These are phyloP conservation scores for Zelostemma sp. DNA, from an alignment of 1,140 invertebrate species.

Conservation along the genomic window DNA sequence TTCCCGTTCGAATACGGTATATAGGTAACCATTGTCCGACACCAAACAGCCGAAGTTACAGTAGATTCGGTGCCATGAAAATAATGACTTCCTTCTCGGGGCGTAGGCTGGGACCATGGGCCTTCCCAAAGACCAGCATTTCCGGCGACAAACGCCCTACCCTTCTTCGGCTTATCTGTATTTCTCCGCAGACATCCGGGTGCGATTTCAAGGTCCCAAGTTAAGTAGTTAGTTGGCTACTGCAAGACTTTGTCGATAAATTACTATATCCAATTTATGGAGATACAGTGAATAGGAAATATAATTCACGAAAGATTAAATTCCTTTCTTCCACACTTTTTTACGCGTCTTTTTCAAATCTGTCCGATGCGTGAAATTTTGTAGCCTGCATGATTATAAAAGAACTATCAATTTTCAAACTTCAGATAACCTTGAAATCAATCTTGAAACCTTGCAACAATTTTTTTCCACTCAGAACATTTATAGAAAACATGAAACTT, in stretches of 20 bases:
- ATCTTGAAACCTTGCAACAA: too few species aligned
- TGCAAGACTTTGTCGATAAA: background rate
- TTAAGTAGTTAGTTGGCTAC: background rate
- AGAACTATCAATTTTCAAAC: too few species aligned
- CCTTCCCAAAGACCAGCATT: conserved; percentile 19
- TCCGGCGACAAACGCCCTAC: conserved; percentile 30
- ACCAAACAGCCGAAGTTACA: conserved; percentile 52
- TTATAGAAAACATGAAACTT: too few species aligned
- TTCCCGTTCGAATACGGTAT: conserved; percentile 41
- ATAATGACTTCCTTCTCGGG: conserved; percentile 57
- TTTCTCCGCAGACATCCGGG: conserved; percentile 41
- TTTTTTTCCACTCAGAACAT: too few species aligned
- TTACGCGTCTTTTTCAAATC: too few species aligned
- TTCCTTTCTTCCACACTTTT: background rate
- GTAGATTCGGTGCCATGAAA: conserved; percentile 59
- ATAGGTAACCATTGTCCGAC: conserved; percentile 57
- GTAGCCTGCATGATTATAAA: too few species aligned
- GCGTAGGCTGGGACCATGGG: conserved; percentile 27
- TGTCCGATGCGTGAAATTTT: too few species aligned
- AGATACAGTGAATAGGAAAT: background rate
- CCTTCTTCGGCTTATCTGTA: conserved; percentile 41
- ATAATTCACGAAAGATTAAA: too few species aligned
- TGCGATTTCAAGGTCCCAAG: conserved; percentile 11
- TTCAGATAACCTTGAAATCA: too few species aligned
- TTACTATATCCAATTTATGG: background rate